Conservation (phyloP, 2,888 invertebrate genomes). For the Pristionchus japonicus region DNA sequence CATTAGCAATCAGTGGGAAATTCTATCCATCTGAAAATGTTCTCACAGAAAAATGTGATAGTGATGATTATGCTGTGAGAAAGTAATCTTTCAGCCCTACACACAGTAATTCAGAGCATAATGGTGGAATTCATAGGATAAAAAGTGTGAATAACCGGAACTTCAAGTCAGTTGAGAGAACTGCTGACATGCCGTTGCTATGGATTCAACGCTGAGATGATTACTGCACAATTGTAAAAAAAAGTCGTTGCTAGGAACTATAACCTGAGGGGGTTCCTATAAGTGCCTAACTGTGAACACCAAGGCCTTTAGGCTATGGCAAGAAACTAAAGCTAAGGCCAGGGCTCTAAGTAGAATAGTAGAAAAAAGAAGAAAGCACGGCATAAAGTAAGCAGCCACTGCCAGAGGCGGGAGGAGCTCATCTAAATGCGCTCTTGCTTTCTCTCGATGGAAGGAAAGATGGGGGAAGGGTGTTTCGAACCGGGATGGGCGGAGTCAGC, state of each 20-base stretch:
- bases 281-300: neutral
- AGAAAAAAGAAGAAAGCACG: neutral
- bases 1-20: too few relatives aligned
- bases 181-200: neutral
- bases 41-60: too few relatives aligned
- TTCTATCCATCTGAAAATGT: too few relatives aligned
- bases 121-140: neutral
- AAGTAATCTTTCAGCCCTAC: neutral
- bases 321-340: too few relatives aligned
- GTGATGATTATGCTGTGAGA: too few relatives aligned
- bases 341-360: too few relatives aligned
- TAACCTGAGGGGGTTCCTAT: too few relatives aligned
- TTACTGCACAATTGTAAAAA: neutral
- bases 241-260: too few relatives aligned
- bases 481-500: neutral
- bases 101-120: neutral
- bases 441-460: neutral
- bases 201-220: neutral
- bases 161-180: neutral
- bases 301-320: too few relatives aligned
- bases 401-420: neutral
- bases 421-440: neutral
- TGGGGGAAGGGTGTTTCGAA: neutral
- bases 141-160: neutral
- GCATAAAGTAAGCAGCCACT: neutral